Evolutionary conservation across 2,113 vertebrate species (phyloP), one percentile per base, ranked within the genome.

Genomic region (Patagioenas fasciata): DNA sequence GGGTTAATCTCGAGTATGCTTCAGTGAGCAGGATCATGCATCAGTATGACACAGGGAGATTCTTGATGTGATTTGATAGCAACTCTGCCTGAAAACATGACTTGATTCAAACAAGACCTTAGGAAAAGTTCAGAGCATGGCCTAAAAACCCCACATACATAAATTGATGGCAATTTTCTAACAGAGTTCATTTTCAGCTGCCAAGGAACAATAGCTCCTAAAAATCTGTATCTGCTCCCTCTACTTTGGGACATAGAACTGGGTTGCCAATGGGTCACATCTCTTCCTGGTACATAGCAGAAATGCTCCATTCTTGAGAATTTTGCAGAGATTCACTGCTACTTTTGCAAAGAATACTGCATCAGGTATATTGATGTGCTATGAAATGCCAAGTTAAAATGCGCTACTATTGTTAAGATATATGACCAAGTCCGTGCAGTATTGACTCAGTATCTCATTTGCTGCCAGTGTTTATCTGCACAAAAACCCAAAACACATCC

Each of bases 351-450:
- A 58, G 70, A 75, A 77, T 14, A 50, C 48, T 2, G 5, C 56
- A 62, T 51, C 38, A 64, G 57, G 50, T 34, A 28, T 80, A 94
- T 34, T 34, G 88, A 93, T 78, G 88, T 42, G 47, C 85, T 70
- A 21, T 51, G 81, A 89, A 91, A 93, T 28, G 47, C 82, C 87
- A 88, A 82, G 88, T 10, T 85, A 85, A 82, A 89, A 58, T 58
- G 78, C 54, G 51, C 74, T 42, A 4, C 47, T 58, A 31, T 32
- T 73, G 85, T 51, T 85, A 42, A 95, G 80, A 95, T 54, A 82
- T 90, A 94, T 50, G 25, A 71, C 38, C 47, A 10, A 81, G 18
- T 10, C 57, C 42, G 44, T 3, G 0, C 31, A 4, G 20, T 53
- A 91, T 62, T 0, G 26, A 85, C 81, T 91, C 26, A 6, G 74